A percentile compares a stretch with the other conserved stretches of the same genome.
Conservation (phyloP, 2,888 invertebrate species). For the Mechanitis messenoides region DNA sequence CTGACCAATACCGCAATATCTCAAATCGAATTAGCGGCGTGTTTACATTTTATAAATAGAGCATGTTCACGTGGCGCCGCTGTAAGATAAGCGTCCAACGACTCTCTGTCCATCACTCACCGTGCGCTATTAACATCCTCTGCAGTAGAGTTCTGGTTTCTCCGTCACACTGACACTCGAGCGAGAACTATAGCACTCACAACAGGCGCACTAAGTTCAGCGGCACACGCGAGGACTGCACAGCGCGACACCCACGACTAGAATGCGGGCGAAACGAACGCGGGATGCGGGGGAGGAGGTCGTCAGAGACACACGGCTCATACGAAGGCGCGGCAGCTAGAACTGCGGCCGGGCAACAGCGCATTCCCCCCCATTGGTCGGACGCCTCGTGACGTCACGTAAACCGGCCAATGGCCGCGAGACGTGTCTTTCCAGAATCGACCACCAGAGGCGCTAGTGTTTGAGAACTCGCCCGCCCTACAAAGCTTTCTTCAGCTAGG, state of each 20-base stretch:
- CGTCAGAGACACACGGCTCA: conserved; percentile 67
- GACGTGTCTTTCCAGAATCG: conserved; percentile 41
- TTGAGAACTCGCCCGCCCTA: conserved; percentile 71
- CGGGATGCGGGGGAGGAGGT: conserved; percentile 57
- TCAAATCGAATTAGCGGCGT: conserved; percentile 68
- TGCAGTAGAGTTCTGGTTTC: conserved; percentile 62
- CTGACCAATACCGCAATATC: conserved; percentile 54
- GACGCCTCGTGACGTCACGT: conserved; percentile 62
- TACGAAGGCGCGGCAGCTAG: conserved; percentile 72
- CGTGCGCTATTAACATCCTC: conserved; percentile 77
- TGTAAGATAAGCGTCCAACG: conserved; percentile 56
- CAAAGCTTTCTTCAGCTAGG: conserved; percentile 70
- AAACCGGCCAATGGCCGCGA: conserved; percentile 51
- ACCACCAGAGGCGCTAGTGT: conserved; percentile 56
- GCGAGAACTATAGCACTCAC: conserved; percentile 72
- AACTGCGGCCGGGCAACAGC: conserved; percentile 69
- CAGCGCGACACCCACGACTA: conserved; percentile 75
- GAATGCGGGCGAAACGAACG: conserved; percentile 71
- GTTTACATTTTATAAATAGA: conserved; percentile 75
- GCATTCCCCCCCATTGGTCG: conserved; percentile 65
- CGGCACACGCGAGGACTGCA: conserved; percentile 74
- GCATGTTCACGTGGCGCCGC: conserved; percentile 71
- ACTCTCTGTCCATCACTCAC: conserved; percentile 60
- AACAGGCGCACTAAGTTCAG: conserved; percentile 73
- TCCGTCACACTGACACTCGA: conserved; percentile 73